Conservation (phyloP, 1,140 invertebrate species). For the Drosophila repleta region DNA sequence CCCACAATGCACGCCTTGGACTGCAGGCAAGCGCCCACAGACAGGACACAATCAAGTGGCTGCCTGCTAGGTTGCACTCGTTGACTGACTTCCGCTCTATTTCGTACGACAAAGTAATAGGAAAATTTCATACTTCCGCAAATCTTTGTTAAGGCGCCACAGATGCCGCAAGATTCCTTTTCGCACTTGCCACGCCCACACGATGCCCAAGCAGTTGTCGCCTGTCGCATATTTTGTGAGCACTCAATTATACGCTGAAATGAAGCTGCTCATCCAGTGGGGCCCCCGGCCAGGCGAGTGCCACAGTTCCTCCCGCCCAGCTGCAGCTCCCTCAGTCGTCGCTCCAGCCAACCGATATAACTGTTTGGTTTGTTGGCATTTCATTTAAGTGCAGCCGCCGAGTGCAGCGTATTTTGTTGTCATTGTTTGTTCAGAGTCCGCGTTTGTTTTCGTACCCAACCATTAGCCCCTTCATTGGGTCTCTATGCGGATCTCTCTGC, state of each 20-base stretch:
- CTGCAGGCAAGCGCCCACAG: constrained; percentile 29
- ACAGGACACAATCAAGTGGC: constrained; percentile 68
- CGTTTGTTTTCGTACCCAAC: constrained; percentile 29
- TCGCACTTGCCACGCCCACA: constrained; percentile 55
- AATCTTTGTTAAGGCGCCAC: constrained; percentile 58
- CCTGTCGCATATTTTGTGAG: constrained; percentile 75
- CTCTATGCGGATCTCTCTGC: not conserved
- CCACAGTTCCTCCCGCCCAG: constrained; percentile 25
- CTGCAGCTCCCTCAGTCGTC: not conserved
- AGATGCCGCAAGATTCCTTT: constrained; percentile 27
- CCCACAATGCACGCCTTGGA: not conserved
- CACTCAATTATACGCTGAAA: constrained; percentile 80
- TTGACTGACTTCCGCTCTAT: constrained; percentile 81
- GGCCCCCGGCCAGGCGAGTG: constrained; percentile 37
- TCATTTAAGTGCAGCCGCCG: constrained; percentile 69
- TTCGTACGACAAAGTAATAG: constrained; percentile 78
- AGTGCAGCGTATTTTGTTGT: constrained; percentile 76
- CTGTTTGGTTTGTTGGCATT: constrained; percentile 78
- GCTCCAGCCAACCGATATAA: constrained; percentile 52
- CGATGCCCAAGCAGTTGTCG: constrained; percentile 57
- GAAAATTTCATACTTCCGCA: constrained; percentile 80
- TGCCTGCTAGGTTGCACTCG: constrained; percentile 56
- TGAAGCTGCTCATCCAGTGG: constrained; percentile 74
- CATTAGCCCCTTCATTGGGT: not conserved
- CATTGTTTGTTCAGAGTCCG: constrained; percentile 67